Evolutionary conservation across 2,888 invertebrate species (phyloP), one percentile per base, ranked within the genome.

Genomic region (Polylopha cassiicola): DNA sequence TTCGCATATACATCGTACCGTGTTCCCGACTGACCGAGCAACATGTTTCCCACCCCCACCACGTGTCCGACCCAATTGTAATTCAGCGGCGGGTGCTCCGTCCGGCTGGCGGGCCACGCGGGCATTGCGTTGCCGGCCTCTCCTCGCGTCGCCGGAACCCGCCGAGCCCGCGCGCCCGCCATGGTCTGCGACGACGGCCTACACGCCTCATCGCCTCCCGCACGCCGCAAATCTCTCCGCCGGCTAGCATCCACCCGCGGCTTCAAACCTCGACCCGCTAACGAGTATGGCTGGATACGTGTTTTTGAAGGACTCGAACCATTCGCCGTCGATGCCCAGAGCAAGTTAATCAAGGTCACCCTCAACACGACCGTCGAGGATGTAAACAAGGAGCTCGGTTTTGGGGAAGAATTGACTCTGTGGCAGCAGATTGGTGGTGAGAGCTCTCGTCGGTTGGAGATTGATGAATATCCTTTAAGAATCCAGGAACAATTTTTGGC

Each of bases 401-500:
- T 89, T 4, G 66, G 67, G 11, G 76, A 79, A 3, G 84, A 87
- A 46, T 57, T 82, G 10, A 81, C 87, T 0, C 51, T 88, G 20
- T 88, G 88, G 88, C 43, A 87, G 13, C 87, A 89, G 72, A 78
- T 79, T 48, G 90, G 90, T 2, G 88, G 87, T 3, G 87, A 88
- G 42, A 71, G 77, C 29, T 81, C 87, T 2, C 73, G 88, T 37
- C 81, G 90, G 43, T 64, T 91, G 57, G 82, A 85, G 44, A 51
- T 73, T 4, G 73, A 81, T 17, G 90, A 90, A 55, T 81, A 72
- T 49, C 90, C 90, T 1, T 68, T 90, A 42, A 73, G 86, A 41
- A 80, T 90, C 44, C 90, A 91, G 63, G 90, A 90, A 57, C 85
- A 88, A 45, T 87, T 87, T 66, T 75, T 91, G 43, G 80, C 79